Evolutionary conservation across 2,113 vertebrate species (phyloP).

Genomic region (Lasiurus cinereus): DNA sequence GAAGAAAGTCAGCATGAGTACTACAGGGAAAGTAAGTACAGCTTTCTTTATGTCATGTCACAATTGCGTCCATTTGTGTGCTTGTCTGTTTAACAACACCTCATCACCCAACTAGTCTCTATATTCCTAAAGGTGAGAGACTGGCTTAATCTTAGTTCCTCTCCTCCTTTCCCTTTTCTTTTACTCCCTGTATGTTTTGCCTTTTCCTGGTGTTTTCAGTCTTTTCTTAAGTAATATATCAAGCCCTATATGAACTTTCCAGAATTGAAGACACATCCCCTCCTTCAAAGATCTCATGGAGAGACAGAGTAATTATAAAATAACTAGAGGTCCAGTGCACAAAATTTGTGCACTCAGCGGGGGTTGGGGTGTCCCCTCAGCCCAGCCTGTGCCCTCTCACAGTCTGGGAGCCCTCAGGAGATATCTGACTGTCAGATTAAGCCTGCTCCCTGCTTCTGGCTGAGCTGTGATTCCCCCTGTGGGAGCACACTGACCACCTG

Average conservation of each 20-base stretch:
- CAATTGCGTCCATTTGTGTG: not conserved
- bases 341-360: too few species aligned
- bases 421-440: too few species aligned
- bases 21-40: not conserved
- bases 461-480: too few species aligned
- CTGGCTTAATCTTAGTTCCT: not conserved
- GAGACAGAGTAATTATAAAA: not conserved
- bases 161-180: not conserved
- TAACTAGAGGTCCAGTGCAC: too few species aligned
- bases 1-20: not conserved
- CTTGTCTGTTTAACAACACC: not conserved
- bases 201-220: not conserved
- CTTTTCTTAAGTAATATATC: not conserved
- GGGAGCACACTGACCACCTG: too few species aligned
- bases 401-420: too few species aligned
- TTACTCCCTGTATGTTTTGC: not conserved
- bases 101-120: not conserved
- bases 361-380: too few species aligned
- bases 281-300: not conserved
- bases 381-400: too few species aligned
- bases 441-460: too few species aligned
- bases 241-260: not conserved
- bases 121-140: not conserved
- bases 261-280: not conserved
- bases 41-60: not conserved